phyloP scores from a whole-genome alignment of 2,797 vertebrate species.

The Eptatretus atami region DNA sequence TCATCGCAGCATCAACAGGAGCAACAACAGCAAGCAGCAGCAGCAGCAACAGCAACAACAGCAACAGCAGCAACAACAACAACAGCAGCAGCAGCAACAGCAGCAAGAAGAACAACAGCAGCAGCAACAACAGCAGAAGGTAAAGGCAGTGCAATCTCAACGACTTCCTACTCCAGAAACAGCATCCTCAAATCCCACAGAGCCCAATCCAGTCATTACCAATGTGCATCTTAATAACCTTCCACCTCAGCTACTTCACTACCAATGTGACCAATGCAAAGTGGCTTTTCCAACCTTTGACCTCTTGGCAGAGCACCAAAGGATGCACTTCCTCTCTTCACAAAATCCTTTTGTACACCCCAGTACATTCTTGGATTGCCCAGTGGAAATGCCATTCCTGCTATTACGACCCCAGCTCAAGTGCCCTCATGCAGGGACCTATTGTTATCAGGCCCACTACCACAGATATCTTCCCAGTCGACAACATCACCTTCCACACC shows the following conservation, averaged over 20 bases:
- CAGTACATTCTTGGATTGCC: constrained; percentile 55
- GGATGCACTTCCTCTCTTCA: constrained; percentile 81
- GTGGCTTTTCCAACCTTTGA: constrained; percentile 86
- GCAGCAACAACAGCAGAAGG: constrained; percentile 27
- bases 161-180: constrained; percentile 48
- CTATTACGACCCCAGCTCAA: constrained; percentile 73
- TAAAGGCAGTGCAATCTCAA: constrained; percentile 39
- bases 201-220: constrained; percentile 51
- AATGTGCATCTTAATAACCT: constrained; percentile 38
- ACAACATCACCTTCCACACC: constrained; percentile 89
- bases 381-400: constrained; percentile 94
- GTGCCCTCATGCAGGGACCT: constrained; percentile 70
- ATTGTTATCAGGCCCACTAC: constrained; percentile 68
- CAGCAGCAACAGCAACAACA: constrained; percentile 14
- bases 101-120: constrained; percentile 23
- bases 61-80: constrained; percentile 42
- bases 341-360: constrained; percentile 97
- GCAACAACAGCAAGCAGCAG: background rate
- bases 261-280: constrained; percentile 98
- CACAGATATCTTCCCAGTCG: constrained; percentile 68
- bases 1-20: constrained; percentile 1
- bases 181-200: constrained; percentile 48
- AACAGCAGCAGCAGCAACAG: constrained; percentile 30
- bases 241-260: constrained; percentile 71
- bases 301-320: constrained; percentile 98